Evolutionary conservation across 1,140 invertebrate genomes (phyloP).

Genomic region (Atopsyche davidsoni): DNA sequence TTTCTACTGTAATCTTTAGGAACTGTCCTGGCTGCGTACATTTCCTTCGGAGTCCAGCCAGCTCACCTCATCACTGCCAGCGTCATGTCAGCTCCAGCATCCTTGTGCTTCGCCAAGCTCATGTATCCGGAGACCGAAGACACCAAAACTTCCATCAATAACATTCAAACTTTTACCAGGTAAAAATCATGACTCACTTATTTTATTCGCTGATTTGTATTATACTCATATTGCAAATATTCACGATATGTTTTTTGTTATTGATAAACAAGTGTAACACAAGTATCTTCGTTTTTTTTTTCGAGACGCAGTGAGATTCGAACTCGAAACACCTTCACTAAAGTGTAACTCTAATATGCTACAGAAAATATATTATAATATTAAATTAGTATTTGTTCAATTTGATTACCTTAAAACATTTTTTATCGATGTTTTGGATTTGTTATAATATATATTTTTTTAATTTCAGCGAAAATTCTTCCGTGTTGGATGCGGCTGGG

Average conservation of each 20-base stretch:
- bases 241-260: too few species aligned
- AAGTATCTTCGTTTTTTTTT: too few species aligned
- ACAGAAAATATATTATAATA: background rate
- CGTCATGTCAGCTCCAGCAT: slow-evolving; percentile 91
- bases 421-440: slow-evolving; percentile 3
- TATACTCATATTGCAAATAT: too few species aligned
- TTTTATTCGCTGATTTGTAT: too few species aligned
- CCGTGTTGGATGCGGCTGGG: slow-evolving; percentile 81
- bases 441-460: slow-evolving; percentile 7
- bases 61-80: slow-evolving; percentile 81
- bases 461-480: slow-evolving; percentile 65
- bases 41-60: slow-evolving; percentile 80
- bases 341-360: background rate
- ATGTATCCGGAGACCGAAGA: slow-evolving; percentile 84
- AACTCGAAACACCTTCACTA: too few species aligned
- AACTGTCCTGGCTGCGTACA: slow-evolving; percentile 86
- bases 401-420: background rate
- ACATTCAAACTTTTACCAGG: slow-evolving; percentile 58
- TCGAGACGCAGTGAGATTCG: too few species aligned
- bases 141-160: slow-evolving; percentile 62
- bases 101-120: slow-evolving; percentile 83
- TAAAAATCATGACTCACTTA: too few species aligned
- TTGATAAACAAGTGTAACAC: too few species aligned
- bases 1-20: slow-evolving; percentile 44
- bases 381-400: background rate